These are phyloP conservation scores for Hapalemur alaotrensis DNA, from an alignment of 2,797 vertebrate species.

Conservation along the genomic window DNA sequence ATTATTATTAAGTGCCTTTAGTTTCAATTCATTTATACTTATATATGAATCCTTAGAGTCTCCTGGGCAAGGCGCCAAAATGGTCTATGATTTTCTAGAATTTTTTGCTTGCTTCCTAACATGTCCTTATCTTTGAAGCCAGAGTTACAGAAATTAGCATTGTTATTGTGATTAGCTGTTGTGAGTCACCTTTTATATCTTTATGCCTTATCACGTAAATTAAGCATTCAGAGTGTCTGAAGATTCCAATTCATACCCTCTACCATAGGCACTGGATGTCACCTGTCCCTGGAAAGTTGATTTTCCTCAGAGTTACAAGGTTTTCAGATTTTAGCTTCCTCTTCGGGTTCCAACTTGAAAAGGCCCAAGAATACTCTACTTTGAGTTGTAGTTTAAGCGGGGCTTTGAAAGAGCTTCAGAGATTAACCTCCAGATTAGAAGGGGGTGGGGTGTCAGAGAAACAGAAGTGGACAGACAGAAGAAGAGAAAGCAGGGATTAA, in stretches of 20 bases:
- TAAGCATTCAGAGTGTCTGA: constrained; percentile 5
- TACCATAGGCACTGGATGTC: background rate
- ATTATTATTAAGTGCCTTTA: background rate
- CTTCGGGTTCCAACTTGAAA: constrained; percentile 35
- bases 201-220: constrained; percentile 37
- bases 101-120: constrained; percentile 19
- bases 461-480: constrained; percentile 4
- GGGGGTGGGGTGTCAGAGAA: background rate
- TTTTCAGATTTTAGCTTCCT: constrained; percentile 39
- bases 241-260: background rate
- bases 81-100: constrained; percentile 24
- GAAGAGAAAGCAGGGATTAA: constrained; percentile 4
- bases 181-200: constrained; percentile 46
- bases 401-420: constrained; percentile 32
- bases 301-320: constrained; percentile 27
- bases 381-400: constrained; percentile 12
- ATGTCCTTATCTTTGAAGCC: constrained; percentile 28
- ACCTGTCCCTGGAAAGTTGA: background rate
- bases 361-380: background rate
- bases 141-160: constrained; percentile 39
- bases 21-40: constrained; percentile 46
- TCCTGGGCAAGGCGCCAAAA: constrained; percentile 15
- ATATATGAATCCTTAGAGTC: constrained; percentile 10
- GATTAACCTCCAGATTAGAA: constrained; percentile 21
- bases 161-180: constrained; percentile 23